Percentiles rank a stretch among this genome's conserved stretches.
Conservation (phyloP, 2,113 vertebrate genomes). For the Bombycilla garrulus region DNA sequence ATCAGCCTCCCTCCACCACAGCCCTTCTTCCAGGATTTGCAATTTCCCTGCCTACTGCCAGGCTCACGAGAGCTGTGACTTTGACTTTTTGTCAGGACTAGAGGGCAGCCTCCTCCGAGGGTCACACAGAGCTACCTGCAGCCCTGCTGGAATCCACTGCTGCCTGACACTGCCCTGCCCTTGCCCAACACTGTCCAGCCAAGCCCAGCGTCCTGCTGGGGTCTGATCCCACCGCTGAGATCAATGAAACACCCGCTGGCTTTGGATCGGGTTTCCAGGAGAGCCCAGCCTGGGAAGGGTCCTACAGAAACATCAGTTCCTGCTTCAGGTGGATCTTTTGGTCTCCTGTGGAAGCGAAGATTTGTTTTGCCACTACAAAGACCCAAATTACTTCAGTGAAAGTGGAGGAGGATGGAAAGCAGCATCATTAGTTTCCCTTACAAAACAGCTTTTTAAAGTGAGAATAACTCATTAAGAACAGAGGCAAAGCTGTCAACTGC, state of each 20-base stretch:
- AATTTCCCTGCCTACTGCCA: neutral
- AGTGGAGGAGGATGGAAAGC: neutral
- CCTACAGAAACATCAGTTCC: neutral
- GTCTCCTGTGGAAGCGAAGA: rapidly evolving
- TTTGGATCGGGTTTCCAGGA: neutral
- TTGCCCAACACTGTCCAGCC: neutral
- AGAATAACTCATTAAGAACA: neutral
- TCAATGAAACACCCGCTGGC: neutral
- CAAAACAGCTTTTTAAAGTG: neutral
- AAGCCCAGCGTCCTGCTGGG: neutral
- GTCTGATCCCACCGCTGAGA: neutral
- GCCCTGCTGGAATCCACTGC: neutral
- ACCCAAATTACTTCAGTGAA: neutral
- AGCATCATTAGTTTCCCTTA: neutral
- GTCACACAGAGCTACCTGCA: neutral
- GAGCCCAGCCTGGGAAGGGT: neutral
- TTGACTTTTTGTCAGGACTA: neutral
- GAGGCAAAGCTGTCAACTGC: neutral
- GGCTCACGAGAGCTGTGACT: neutral
- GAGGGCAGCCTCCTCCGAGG: neutral
- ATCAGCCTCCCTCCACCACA: neutral
- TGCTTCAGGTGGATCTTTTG: neutral
- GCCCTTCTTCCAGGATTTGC: neutral
- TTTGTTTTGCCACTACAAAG: neutral
- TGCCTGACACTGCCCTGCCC: neutral